phyloP scores from a whole-genome alignment of 2,113 vertebrate genomes.

The Chaetorhynchus papuensis region DNA sequence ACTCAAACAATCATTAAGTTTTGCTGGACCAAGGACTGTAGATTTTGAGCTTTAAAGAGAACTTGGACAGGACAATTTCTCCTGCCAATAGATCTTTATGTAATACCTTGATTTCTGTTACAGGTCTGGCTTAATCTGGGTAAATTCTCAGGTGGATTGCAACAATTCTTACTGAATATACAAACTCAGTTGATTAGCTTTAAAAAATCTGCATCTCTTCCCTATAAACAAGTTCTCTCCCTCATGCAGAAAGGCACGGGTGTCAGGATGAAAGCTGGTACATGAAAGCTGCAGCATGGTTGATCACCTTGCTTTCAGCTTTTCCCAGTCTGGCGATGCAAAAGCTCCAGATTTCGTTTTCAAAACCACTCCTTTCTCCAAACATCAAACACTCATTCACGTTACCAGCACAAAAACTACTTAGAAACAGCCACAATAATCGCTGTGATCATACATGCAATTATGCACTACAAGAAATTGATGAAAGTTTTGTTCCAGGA shows the following conservation, averaged over 20 bases:
- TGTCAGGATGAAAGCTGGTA: background rate
- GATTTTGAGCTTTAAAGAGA: background rate
- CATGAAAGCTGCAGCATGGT: background rate
- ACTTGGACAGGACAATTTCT: background rate
- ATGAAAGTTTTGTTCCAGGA: background rate
- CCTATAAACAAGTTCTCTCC: background rate
- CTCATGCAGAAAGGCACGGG: background rate
- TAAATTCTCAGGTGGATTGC: background rate
- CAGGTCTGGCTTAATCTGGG: background rate
- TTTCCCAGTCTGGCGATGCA: background rate
- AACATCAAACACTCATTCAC: background rate
- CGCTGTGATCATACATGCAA: background rate
- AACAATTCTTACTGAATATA: background rate
- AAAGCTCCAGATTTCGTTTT: background rate
- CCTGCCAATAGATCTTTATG: background rate
- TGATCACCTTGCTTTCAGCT: background rate
- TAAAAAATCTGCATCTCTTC: background rate
- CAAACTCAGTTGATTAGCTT: background rate
- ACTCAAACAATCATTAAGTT: background rate
- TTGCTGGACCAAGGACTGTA: background rate
- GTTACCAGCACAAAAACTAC: background rate
- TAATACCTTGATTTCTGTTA: background rate
- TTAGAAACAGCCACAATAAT: background rate
- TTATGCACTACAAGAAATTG: background rate
- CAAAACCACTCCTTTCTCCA: background rate